Conservation (phyloP, 2,113 vertebrate species). For the Amazona vittata region DNA sequence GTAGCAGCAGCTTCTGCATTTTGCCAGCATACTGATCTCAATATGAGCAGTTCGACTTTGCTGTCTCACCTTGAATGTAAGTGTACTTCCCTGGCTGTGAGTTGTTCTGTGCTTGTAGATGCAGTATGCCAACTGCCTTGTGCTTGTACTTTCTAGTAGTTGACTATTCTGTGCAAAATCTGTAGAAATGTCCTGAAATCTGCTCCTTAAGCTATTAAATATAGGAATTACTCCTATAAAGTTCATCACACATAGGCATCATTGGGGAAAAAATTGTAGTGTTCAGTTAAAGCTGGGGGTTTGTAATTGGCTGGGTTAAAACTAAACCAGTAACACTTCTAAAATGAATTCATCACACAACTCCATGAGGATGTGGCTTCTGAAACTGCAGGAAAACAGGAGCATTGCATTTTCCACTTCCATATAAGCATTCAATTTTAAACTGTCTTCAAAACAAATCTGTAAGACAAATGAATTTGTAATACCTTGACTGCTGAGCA, state of each 20-base stretch:
- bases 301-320: not conserved
- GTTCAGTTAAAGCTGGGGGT: not conserved
- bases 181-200: not conserved
- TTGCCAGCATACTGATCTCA: not conserved
- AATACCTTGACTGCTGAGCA: not conserved
- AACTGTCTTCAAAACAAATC: not conserved
- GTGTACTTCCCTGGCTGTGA: not conserved
- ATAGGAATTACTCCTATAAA: not conserved
- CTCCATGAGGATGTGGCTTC: accelerated
- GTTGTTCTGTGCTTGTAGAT: not conserved
- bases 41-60: not conserved
- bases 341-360: not conserved
- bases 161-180: not conserved
- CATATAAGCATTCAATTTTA: not conserved
- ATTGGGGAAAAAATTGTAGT: not conserved
- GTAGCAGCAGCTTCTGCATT: not conserved
- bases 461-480: not conserved
- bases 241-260: accelerated
- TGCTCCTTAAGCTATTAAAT: not conserved
- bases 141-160: not conserved
- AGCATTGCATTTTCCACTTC: not conserved
- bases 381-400: not conserved
- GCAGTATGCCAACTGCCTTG: not conserved
- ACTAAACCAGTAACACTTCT: not conserved
- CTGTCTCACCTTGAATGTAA: not conserved